These are phyloP conservation scores for Sinocyclocheilus anophthalmus DNA, from an alignment of 2,113 vertebrate species.

Conservation along the genomic window DNA sequence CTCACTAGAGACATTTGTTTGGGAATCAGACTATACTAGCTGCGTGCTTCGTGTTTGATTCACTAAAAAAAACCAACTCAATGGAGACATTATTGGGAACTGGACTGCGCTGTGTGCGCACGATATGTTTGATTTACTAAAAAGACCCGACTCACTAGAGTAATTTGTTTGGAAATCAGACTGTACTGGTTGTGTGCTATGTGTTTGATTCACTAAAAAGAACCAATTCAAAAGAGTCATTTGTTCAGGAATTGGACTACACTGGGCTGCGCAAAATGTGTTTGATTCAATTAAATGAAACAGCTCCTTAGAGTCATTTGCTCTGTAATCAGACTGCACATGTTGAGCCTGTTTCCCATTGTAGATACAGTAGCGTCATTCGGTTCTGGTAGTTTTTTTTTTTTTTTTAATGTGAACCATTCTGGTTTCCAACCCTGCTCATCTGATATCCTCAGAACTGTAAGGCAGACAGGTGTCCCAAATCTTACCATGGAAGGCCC, in stretches of 20 bases:
- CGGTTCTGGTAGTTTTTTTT: no score
- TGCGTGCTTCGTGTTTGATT: not conserved
- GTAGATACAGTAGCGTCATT: no score
- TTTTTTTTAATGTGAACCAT: not conserved
- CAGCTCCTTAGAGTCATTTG: not conserved
- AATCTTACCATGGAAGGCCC: not conserved
- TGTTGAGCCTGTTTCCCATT: no score
- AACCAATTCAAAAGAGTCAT: not conserved
- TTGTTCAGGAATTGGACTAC: not conserved
- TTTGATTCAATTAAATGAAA: not conserved
- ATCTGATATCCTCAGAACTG: slow-evolving; percentile 29
- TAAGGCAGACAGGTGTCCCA: not conserved
- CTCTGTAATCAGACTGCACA: not conserved
- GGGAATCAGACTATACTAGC: not conserved
- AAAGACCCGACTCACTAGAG: not conserved
- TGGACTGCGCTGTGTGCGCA: not conserved
- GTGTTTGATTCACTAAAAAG: not conserved
- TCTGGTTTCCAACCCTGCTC: not conserved
- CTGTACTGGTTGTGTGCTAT: not conserved
- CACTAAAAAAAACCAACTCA: not conserved
- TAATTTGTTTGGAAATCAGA: not conserved
- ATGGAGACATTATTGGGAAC: not conserved
- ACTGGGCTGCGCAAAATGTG: not conserved
- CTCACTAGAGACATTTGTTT: not conserved
- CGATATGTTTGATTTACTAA: not conserved